Evolutionary conservation across 2,888 invertebrate species (phyloP).

Genomic region (Electrophaes corylata): DNA sequence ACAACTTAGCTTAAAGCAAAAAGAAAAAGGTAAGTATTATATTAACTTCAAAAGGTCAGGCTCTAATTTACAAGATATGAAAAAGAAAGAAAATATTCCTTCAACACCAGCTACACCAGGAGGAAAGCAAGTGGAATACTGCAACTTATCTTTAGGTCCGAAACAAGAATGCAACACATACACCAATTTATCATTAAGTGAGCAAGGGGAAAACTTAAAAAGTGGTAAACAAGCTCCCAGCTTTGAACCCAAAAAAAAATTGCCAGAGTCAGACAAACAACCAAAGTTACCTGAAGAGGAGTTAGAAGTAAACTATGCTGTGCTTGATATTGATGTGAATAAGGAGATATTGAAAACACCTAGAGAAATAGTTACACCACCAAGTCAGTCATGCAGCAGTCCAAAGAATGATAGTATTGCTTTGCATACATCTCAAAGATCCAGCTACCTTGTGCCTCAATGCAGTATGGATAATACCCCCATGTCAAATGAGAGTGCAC

Average conservation of each 20-base stretch:
- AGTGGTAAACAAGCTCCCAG: conserved; percentile 53
- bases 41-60: conserved; percentile 74
- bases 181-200: conserved; percentile 72
- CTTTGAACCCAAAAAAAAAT: conserved; percentile 65
- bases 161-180: conserved; percentile 70
- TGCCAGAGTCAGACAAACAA: conserved; percentile 74
- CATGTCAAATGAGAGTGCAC: conserved; percentile 79
- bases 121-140: conserved; percentile 69
- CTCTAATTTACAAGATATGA: conserved; percentile 46
- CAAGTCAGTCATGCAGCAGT: conserved; percentile 62
- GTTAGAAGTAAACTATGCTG: conserved; percentile 89
- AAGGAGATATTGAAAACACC: conserved; percentile 61
- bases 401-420: conserved; percentile 64
- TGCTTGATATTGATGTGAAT: conserved; percentile 89
- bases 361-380: conserved; percentile 61
- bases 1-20: conserved; percentile 70
- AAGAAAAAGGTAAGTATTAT: conserved; percentile 68
- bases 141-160: conserved; percentile 60
- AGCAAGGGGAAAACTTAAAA: conserved; percentile 62
- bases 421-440: conserved; percentile 61
- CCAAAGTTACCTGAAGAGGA: conserved; percentile 74
- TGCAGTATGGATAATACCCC: conserved; percentile 63
- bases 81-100: conserved; percentile 58
- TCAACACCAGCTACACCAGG: conserved; percentile 66
- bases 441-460: conserved; percentile 65